Conservation (phyloP, 2,888 invertebrate genomes). For the Drepanosiphum platanoidis region DNA sequence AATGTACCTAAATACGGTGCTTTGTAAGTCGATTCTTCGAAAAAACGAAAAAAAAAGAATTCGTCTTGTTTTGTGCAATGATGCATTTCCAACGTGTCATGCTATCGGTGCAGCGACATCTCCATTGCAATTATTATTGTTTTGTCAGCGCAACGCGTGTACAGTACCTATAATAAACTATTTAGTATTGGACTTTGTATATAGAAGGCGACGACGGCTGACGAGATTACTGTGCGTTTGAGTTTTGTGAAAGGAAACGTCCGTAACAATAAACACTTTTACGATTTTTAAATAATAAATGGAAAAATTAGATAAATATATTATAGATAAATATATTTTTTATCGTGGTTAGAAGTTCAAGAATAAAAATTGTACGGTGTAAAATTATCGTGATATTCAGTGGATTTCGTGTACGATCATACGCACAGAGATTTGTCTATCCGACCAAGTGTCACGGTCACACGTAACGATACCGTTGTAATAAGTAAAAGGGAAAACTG, state of each 20-base stretch:
- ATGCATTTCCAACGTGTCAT: background rate
- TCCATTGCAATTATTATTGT: background rate
- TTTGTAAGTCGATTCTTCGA: conserved; percentile 32
- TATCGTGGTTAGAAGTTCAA: no score
- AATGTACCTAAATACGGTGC: conserved; percentile 27
- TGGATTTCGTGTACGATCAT: no score
- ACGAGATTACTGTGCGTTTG: background rate
- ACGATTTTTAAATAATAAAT: background rate
- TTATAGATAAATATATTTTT: no score
- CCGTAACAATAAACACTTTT: no score
- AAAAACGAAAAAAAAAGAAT: background rate
- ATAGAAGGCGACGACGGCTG: background rate
- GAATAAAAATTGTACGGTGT: no score
- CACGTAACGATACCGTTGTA: no score
- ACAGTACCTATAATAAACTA: conserved; percentile 3
- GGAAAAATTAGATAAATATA: no score
- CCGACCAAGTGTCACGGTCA: no score
- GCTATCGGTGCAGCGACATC: background rate
- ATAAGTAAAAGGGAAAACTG: no score
- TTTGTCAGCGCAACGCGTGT: background rate
- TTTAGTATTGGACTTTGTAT: background rate
- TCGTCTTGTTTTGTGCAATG: conserved; percentile 12
- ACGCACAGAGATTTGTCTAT: no score
- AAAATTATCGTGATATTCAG: no score
- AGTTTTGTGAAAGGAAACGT: background rate